Percentiles rank a stretch among this genome's conserved stretches.
Evolutionary conservation across 2,888 invertebrate genomes (phyloP).

Genomic region (Macropis europaea): DNA sequence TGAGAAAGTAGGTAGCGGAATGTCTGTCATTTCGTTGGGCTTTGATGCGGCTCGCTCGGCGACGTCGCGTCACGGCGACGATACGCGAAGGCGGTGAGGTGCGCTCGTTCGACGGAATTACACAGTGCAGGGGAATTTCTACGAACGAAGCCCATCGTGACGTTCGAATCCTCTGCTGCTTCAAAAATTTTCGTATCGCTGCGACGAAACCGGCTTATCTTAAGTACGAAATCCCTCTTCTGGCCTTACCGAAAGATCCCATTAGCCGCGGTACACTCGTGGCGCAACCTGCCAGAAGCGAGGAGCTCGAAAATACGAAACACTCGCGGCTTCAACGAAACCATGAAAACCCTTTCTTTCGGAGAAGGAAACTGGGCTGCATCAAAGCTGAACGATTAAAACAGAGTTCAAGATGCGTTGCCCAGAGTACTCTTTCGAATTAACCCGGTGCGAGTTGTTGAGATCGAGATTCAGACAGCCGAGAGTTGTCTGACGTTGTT

Average conservation of each 20-base stretch:
- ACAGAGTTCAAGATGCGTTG: too few species aligned
- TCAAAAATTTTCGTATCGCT: neutral
- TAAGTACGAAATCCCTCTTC: constrained; percentile 10
- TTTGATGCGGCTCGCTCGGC: constrained; percentile 12
- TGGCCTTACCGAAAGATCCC: neutral
- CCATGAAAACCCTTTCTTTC: too few species aligned
- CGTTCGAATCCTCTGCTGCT: neutral
- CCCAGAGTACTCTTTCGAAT: too few species aligned
- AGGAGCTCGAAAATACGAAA: too few species aligned
- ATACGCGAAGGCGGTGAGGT: constrained; percentile 26
- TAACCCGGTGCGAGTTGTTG: too few species aligned
- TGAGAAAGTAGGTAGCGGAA: constrained; percentile 42
- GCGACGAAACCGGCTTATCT: neutral
- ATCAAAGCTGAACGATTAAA: too few species aligned
- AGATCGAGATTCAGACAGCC: too few species aligned
- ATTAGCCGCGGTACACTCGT: neutral
- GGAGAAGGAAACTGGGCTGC: too few species aligned
- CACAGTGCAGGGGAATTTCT: constrained; percentile 15
- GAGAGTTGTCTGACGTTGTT: too few species aligned
- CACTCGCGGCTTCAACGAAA: too few species aligned
- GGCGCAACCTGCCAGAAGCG: too few species aligned
- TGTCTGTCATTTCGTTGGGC: constrained; percentile 30
- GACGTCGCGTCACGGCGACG: constrained; percentile 25
- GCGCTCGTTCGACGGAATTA: constrained; percentile 31
- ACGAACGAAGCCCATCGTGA: neutral